phyloP scores from a whole-genome alignment of 2,797 vertebrate genomes.

The Acanthiza pusilla region DNA sequence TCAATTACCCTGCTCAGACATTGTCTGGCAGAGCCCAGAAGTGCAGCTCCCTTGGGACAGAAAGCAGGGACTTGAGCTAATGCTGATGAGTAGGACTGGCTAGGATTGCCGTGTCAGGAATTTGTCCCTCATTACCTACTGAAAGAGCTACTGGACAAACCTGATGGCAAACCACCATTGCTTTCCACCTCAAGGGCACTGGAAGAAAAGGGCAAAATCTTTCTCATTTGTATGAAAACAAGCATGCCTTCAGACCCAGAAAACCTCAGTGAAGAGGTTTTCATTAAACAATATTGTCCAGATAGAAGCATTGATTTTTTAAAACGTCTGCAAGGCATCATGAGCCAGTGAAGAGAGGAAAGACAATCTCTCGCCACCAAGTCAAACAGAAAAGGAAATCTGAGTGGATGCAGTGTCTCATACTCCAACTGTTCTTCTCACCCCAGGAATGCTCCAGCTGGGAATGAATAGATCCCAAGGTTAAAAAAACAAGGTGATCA shows the following conservation, averaged over 20 bases:
- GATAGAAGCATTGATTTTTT: neutral
- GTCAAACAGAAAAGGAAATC: neutral
- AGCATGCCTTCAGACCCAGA: neutral
- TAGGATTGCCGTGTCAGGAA: accelerated
- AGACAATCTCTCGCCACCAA: neutral
- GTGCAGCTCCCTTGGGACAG: neutral
- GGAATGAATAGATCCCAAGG: accelerated
- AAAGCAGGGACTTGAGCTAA: neutral
- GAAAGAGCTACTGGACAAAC: neutral
- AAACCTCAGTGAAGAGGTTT: neutral
- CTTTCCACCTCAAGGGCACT: neutral
- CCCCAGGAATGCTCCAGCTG: neutral
- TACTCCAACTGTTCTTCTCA: neutral
- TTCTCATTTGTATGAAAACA: neutral
- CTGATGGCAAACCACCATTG: neutral
- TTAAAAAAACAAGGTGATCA: neutral
- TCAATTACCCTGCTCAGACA: neutral
- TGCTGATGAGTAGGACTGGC: accelerated
- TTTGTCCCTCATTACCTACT: neutral
- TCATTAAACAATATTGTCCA: neutral
- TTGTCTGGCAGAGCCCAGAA: neutral
- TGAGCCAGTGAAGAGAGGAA: neutral
- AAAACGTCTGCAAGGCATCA: neutral
- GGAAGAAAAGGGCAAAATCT: neutral
- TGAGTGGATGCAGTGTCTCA: accelerated